Conservation (phyloP, 2,797 vertebrate genomes). For the Danionella dracula region DNA sequence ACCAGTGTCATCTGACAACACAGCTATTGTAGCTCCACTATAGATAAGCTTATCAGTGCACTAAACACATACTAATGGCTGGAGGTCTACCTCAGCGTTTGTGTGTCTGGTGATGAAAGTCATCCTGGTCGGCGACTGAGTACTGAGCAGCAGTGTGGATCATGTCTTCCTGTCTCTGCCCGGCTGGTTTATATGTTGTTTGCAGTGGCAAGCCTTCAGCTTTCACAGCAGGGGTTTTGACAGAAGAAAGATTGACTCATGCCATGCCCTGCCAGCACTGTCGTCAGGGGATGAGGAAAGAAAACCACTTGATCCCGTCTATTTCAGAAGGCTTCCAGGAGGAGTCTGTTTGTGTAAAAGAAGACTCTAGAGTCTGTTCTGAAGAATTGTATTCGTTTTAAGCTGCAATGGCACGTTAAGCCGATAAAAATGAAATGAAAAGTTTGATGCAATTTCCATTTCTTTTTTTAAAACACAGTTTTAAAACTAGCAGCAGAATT, state of each 20-base stretch:
- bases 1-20: slow-evolving; percentile 41
- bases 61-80: slow-evolving; percentile 40
- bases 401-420: neutral
- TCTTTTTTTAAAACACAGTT: no score
- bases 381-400: neutral
- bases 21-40: slow-evolving; percentile 39
- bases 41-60: slow-evolving; percentile 45
- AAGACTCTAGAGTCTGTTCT: no score
- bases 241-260: neutral
- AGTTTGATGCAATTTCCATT: no score
- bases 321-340: neutral
- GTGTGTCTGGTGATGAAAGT: slow-evolving; percentile 13
- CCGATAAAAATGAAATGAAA: no score
- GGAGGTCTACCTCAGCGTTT: slow-evolving; percentile 48
- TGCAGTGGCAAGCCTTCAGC: neutral
- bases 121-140: slow-evolving; percentile 1
- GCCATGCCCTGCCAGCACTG: neutral
- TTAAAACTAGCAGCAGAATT: no score
- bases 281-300: neutral
- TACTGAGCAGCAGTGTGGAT: slow-evolving; percentile 5
- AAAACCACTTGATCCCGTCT: neutral
- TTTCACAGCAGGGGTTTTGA: neutral
- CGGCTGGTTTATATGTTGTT: neutral
- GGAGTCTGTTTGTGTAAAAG: neutral
- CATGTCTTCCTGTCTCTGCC: slow-evolving; percentile 1